phyloP scores from a whole-genome alignment of 1,140 invertebrate genomes.

The Gonatopus flavifemur region DNA sequence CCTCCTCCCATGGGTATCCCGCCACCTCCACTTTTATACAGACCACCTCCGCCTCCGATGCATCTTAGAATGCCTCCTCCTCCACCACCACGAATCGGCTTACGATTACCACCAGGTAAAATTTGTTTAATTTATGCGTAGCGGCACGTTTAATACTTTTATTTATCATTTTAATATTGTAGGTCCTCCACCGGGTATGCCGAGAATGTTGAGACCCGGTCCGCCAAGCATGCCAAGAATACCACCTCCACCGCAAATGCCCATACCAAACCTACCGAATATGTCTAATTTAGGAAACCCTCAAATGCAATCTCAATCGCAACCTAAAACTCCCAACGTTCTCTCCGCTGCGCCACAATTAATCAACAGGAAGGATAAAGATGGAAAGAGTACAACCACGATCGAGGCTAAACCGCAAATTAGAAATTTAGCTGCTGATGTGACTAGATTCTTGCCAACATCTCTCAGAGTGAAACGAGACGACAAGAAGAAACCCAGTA shows the following conservation, averaged over 20 bases:
- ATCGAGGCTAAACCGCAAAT: constrained; percentile 96
- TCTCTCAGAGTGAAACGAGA: constrained; percentile 87
- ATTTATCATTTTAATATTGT: constrained; percentile 17
- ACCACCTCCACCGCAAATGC: constrained; percentile 60
- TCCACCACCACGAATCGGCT: constrained; percentile 57
- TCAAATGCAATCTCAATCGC: constrained; percentile 45
- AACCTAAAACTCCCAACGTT: constrained; percentile 69
- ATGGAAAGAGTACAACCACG: constrained; percentile 71
- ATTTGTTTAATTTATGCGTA: neutral
- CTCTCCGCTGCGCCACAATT: constrained; percentile 81
- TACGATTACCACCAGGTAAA: constrained; percentile 55
- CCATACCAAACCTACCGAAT: constrained; percentile 43
- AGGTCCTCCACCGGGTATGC: constrained; percentile 61
- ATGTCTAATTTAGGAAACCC: constrained; percentile 37
- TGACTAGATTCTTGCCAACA: constrained; percentile 92
- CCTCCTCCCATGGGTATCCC: constrained; percentile 59
- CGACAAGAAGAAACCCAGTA: constrained; percentile 63
- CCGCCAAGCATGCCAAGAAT: constrained; percentile 58
- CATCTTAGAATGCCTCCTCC: constrained; percentile 61
- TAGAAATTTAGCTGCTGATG: constrained; percentile 89
- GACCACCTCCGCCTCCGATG: constrained; percentile 56
- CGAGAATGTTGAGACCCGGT: constrained; percentile 61
- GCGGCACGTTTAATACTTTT: too few species aligned
- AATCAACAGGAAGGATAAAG: constrained; percentile 67
- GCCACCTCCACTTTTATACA: constrained; percentile 52